Evolutionary conservation across 2,113 vertebrate species (phyloP), one percentile per base, ranked within the genome.

Genomic region (Puffinus mauretanicus): DNA sequence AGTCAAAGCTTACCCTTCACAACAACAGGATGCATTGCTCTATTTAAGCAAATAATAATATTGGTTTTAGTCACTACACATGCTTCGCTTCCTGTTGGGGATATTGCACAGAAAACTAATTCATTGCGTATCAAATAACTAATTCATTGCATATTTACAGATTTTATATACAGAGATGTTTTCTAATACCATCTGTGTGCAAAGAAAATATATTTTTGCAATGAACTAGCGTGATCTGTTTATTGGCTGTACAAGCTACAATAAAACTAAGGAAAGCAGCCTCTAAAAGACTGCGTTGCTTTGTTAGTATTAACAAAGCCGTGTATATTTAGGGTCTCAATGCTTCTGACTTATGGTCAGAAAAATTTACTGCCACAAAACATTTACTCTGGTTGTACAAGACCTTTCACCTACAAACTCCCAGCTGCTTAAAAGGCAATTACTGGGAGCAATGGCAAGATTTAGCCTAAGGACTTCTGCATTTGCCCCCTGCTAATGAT

Each of bases 21-120:
- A 92, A 90, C 85, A 94, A 85, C 94, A 95, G 96, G 94, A 96
- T 95, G 83, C 78, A 47, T 76, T 60, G 61, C 73, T 86, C 78
- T 86, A 2, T 77, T 91, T 90, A 86, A 81, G 54, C 70, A 89
- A 95, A 75, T 46, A 93, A 94, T 96, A 91, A 90, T 91, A 77
- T 73, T 95, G 84, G 57, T 40, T 97, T 93, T 92, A 91, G 87
- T 82, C 60, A 88, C 47, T 90, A 29, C 83, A 94, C 57, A 40
- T 29, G 32, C 15, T 36, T 85, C 0, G 24, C 77, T 96, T 97
- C 89, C 92, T 93, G 73, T 89, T 57, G 67, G 54, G 42, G 65
- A 14, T 82, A 42, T 90, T 95, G 73, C 94, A 81, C 62, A 81
- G 60, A 86, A 82, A 82, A 65, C 46, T 19, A 88, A 38, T 73